A percentile compares a stretch with the other conserved stretches of the same genome.
These are phyloP conservation scores for Ridgeia piscesae DNA, from an alignment of 1,140 invertebrate genomes.

Conservation along the genomic window DNA sequence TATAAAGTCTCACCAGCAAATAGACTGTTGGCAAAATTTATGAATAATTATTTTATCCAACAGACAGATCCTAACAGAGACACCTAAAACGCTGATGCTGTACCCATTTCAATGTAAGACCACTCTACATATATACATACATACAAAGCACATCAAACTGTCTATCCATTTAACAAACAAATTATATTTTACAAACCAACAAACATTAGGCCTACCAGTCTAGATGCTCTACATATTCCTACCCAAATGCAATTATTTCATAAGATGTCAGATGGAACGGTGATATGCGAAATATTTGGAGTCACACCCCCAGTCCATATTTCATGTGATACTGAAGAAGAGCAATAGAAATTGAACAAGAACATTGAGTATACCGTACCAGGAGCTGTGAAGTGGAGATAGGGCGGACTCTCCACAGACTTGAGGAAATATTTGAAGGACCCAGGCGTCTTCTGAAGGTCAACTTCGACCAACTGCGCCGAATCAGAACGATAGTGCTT, in stretches of 20 bases:
- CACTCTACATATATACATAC: background rate
- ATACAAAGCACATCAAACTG: background rate
- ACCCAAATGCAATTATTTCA: background rate
- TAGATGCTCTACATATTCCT: background rate
- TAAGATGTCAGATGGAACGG: too few species aligned
- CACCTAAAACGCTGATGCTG: background rate
- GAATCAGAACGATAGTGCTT: constrained; percentile 18
- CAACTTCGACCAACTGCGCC: background rate
- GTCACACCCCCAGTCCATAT: too few species aligned
- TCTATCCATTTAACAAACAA: background rate
- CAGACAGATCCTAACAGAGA: background rate
- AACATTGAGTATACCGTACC: constrained; percentile 17
- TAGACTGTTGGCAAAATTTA: too few species aligned
- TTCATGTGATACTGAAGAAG: too few species aligned
- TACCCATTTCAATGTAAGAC: background rate
- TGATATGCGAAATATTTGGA: too few species aligned
- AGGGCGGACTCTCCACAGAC: constrained; percentile 23
- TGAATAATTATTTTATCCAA: too few species aligned
- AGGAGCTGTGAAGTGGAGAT: constrained; percentile 28
- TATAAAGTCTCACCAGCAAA: too few species aligned
- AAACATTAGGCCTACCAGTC: background rate
- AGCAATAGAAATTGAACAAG: background rate
- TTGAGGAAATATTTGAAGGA: constrained; percentile 27
- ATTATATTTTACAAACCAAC: background rate
- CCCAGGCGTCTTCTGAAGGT: background rate